These are phyloP conservation scores for Xyrichtys novacula DNA, from an alignment of 2,797 vertebrate genomes.

Conservation along the genomic window DNA sequence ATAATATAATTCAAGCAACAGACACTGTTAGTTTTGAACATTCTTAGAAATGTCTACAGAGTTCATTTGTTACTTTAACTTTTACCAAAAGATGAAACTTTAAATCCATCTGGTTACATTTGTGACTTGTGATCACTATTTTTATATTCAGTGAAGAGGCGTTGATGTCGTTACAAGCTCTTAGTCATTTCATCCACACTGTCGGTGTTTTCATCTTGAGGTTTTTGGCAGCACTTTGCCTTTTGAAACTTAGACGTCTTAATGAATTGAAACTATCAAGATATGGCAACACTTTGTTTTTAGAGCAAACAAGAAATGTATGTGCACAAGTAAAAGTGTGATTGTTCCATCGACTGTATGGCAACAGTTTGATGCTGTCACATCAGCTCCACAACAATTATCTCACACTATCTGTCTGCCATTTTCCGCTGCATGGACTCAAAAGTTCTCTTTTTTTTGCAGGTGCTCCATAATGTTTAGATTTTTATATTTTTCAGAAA, in stretches of 20 bases:
- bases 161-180: constrained; percentile 8
- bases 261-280: constrained; percentile 1
- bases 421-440: constrained; percentile 4
- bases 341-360: constrained; percentile 29
- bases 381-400: neutral
- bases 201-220: neutral
- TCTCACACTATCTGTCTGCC: constrained; percentile 56
- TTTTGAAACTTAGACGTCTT: constrained; percentile 2
- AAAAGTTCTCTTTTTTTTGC: constrained; percentile 31
- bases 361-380: neutral
- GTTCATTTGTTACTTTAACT: neutral
- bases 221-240: neutral
- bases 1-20: too few species aligned
- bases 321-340: neutral
- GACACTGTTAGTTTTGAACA: too few species aligned
- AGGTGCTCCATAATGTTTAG: constrained; percentile 20
- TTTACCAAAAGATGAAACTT: neutral
- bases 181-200: constrained; percentile 6
- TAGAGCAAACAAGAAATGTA: constrained; percentile 18
- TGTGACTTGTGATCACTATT: neutral
- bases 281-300: neutral
- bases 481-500: too few species aligned
- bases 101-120: too few species aligned
- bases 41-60: too few species aligned
- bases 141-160: neutral